Conservation (phyloP, 2,888 invertebrate genomes). For the Rotaria sp. region DNA sequence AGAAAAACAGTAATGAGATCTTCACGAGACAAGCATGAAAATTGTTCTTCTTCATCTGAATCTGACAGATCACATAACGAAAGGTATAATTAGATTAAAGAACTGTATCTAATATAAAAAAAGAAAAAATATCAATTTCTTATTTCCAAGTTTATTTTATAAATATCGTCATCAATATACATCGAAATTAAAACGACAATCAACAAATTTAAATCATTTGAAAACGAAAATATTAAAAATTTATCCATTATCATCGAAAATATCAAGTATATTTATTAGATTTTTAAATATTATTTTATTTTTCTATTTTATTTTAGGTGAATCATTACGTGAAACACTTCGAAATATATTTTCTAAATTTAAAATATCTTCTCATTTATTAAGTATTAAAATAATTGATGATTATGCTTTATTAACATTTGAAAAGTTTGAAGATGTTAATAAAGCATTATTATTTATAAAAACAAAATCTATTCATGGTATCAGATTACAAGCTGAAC, state of each 20-base stretch:
- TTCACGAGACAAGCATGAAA: not conserved
- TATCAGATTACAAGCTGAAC: not conserved
- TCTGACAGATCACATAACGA: not conserved
- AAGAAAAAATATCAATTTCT: too few species aligned
- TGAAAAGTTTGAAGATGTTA: not conserved
- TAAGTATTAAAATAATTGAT: not conserved
- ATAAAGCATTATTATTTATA: not conserved
- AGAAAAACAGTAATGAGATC: not conserved
- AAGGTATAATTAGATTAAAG: not conserved
- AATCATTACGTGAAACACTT: not conserved
- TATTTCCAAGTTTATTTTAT: not conserved
- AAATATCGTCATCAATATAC: not conserved
- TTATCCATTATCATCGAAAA: not conserved
- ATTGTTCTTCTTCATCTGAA: not conserved
- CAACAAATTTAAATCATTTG: not conserved
- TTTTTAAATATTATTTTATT: not conserved
- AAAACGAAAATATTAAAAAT: not conserved
- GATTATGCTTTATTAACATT: slow-evolving; percentile 8
- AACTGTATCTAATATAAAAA: not conserved
- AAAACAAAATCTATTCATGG: not conserved
- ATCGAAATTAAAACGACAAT: not conserved
- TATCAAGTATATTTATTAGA: not conserved
- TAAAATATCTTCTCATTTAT: not conserved
- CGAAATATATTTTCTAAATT: not conserved
- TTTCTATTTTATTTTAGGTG: not conserved